Percentiles rank a stretch among this genome's conserved stretches.
These are phyloP conservation scores for Solen grandis DNA, from an alignment of 1,140 invertebrate genomes.

Conservation along the genomic window DNA sequence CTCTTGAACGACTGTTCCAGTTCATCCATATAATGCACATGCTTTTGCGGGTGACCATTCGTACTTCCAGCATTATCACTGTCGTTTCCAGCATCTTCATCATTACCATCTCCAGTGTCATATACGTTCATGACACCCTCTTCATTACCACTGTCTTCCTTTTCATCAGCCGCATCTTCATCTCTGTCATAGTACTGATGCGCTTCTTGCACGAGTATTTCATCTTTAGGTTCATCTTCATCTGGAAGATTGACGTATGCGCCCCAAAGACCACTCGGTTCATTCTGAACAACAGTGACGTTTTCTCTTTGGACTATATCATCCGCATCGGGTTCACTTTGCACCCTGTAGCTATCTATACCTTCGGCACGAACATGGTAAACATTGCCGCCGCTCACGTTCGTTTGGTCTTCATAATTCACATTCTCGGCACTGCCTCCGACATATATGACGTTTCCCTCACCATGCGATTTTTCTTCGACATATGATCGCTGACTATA, in stretches of 20 bases:
- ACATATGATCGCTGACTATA: not conserved
- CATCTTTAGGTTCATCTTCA: not conserved
- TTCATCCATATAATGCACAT: no score
- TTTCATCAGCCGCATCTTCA: not conserved
- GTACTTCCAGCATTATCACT: no score
- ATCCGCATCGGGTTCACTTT: not conserved
- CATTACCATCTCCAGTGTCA: no score
- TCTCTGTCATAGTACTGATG: not conserved
- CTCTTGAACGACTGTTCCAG: no score
- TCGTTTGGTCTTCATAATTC: not conserved
- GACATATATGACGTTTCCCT: no score
- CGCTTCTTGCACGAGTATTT: not conserved
- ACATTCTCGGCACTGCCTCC: not conserved
- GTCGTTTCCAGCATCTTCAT: no score
- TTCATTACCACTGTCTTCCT: not conserved
- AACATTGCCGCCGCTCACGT: not conserved
- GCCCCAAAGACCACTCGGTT: not conserved
- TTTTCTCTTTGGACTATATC: not conserved
- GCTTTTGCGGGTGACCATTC: no score
- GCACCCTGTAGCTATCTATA: not conserved
- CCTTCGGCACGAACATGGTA: not conserved
- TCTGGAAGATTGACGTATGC: not conserved
- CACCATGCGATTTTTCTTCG: not conserved
- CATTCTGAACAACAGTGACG: not conserved
- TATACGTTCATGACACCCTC: no score